phyloP scores from a whole-genome alignment of 1,140 invertebrate genomes.

The Liolophura sinensis region DNA sequence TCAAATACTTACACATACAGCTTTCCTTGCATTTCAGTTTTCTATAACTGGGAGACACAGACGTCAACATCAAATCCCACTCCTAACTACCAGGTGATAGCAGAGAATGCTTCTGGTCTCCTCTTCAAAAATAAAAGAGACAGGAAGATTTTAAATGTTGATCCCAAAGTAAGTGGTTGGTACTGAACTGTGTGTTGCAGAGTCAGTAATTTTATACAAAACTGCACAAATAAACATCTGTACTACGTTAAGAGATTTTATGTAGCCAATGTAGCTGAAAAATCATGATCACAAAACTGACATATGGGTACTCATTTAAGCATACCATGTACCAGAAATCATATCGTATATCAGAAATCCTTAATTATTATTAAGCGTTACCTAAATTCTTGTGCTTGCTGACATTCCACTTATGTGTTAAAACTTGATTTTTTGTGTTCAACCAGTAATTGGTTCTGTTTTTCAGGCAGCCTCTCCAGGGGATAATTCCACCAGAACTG shows the following conservation, averaged over 20 bases:
- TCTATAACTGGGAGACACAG: slow-evolving; percentile 73
- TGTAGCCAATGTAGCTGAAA: neutral
- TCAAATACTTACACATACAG: neutral
- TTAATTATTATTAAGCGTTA: no score
- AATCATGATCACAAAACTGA: neutral
- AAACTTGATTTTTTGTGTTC: neutral
- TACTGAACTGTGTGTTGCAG: neutral
- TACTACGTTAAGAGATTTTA: neutral
- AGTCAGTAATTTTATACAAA: neutral
- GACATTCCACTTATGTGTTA: neutral
- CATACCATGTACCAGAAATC: neutral
- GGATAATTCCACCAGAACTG: slow-evolving; percentile 56
- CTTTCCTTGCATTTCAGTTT: slow-evolving; percentile 41
- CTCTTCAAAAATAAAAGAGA: slow-evolving; percentile 66
- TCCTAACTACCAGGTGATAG: slow-evolving; percentile 70
- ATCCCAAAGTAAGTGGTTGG: slow-evolving; percentile 52
- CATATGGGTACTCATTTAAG: neutral
- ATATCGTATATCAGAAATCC: neutral
- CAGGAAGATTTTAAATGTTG: slow-evolving; percentile 60
- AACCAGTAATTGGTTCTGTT: slow-evolving; percentile 4
- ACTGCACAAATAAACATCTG: neutral
- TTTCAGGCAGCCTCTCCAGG: slow-evolving; percentile 54
- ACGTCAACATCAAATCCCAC: slow-evolving; percentile 69
- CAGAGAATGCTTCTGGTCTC: slow-evolving; percentile 68
- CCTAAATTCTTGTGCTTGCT: neutral